Percentiles rank a stretch among this genome's conserved stretches.
Evolutionary conservation across 2,113 vertebrate species (phyloP).

Genomic region (Panurus biarmicus): DNA sequence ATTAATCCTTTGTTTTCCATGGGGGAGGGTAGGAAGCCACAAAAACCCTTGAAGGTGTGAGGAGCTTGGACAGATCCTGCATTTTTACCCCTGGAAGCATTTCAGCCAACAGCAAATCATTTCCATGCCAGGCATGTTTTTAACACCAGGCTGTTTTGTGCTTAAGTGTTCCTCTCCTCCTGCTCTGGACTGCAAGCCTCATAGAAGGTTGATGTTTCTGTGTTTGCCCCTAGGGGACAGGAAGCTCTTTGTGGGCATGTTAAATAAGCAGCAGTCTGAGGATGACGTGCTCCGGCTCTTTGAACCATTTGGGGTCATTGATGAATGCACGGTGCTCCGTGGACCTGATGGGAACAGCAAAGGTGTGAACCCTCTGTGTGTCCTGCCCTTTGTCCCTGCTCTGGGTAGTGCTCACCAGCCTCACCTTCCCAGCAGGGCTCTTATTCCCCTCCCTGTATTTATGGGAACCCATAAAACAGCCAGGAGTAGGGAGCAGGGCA

Average conservation of each 20-base stretch:
- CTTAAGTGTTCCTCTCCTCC: not conserved
- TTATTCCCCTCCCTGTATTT: not conserved
- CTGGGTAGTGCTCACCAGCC: not conserved
- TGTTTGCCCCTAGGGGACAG: slow-evolving; percentile 76
- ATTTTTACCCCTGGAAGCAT: not conserved
- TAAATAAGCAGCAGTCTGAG: slow-evolving; percentile 98
- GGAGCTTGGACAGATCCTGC: not conserved
- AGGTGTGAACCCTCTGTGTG: slow-evolving; percentile 73
- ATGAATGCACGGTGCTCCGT: slow-evolving; percentile 95
- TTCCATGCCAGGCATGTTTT: not conserved
- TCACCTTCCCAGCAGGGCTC: not conserved
- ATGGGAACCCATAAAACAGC: not conserved
- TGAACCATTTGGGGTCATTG: slow-evolving; percentile 95
- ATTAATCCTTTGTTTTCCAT: not conserved
- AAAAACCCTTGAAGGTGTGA: not conserved
- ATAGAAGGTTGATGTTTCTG: slow-evolving; percentile 65
- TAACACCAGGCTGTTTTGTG: not conserved
- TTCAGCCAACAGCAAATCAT: not conserved
- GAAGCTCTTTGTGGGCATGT: slow-evolving; percentile 98
- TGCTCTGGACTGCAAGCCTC: slow-evolving; percentile 2
- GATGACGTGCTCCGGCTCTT: slow-evolving; percentile 97
- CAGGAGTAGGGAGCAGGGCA: not conserved
- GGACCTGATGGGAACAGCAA: slow-evolving; percentile 98
- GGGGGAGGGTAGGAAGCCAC: not conserved
- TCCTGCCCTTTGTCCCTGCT: not conserved